Percentiles rank a stretch among this genome's conserved stretches.
Evolutionary conservation across 2,888 invertebrate species (phyloP).

Genomic region (Candidula unifasciata): DNA sequence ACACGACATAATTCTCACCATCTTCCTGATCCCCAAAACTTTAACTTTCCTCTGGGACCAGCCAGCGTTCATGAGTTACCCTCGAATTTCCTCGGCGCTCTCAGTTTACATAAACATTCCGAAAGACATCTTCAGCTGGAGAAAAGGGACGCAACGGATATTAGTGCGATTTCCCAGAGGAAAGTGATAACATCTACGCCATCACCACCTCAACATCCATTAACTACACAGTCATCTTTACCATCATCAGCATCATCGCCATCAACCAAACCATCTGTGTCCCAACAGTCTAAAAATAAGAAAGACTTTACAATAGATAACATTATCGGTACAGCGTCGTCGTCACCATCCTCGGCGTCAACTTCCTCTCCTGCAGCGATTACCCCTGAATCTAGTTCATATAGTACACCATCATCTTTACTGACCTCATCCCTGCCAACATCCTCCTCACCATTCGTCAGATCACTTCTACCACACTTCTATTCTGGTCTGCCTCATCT

Average conservation of each 20-base stretch:
- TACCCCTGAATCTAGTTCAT: conserved; percentile 4
- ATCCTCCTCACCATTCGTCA: conserved; percentile 6
- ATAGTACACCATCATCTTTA: conserved; percentile 16
- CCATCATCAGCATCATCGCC: conserved; percentile 44
- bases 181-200: conserved; percentile 3
- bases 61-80: neutral
- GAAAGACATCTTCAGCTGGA: conserved; percentile 31
- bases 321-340: conserved; percentile 79
- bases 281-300: conserved; percentile 43
- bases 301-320: conserved; percentile 81
- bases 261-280: conserved; percentile 14
- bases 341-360: conserved; percentile 30
- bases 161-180: neutral
- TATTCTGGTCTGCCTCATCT: no score
- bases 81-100: neutral
- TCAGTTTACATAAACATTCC: conserved; percentile 12
- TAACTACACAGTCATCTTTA: conserved; percentile 77
- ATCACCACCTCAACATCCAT: conserved; percentile 47
- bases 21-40: conserved; percentile 38
- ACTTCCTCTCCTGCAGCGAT: neutral
- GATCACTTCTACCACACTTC: no score
- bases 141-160: neutral
- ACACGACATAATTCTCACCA: conserved; percentile 76
- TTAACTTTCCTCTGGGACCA: conserved; percentile 36
- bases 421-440: conserved; percentile 19